phyloP scores from a whole-genome alignment of 2,797 vertebrate species.

The Percopsis omiscomaycus region DNA sequence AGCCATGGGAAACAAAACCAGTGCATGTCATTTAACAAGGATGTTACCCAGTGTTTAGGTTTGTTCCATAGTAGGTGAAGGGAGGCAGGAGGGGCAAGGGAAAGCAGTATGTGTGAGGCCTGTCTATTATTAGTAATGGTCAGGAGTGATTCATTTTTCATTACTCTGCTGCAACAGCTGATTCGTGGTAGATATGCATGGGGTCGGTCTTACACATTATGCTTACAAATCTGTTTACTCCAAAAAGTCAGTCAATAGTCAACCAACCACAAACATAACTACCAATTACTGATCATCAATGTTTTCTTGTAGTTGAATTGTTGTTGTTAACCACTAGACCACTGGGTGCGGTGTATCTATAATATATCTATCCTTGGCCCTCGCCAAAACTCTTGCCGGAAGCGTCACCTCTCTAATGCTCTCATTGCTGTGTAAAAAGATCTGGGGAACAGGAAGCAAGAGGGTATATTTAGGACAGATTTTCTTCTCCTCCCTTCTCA shows the following conservation, averaged over 20 bases:
- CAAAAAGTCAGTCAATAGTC: not conserved
- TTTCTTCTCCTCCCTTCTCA: conserved; percentile 47
- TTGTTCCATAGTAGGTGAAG: conserved; percentile 25
- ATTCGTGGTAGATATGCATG: conserved; percentile 24
- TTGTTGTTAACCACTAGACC: conserved; percentile 6
- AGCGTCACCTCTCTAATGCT: conserved; percentile 46
- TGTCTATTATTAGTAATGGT: conserved; percentile 66
- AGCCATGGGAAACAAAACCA: conserved; percentile 72
- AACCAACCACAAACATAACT: too few relatives aligned
- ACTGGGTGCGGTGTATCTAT: conserved; percentile 36
- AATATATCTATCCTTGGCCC: conserved; percentile 10
- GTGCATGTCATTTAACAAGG: conserved; percentile 58
- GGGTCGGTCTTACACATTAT: conserved; percentile 8
- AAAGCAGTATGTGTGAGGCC: conserved; percentile 57
- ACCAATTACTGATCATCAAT: too few relatives aligned
- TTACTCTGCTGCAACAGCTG: conserved; percentile 41
- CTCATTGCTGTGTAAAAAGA: conserved; percentile 64
- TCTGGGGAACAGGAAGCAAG: conserved; percentile 65
- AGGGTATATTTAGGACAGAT: conserved; percentile 72
- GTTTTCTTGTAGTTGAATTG: conserved; percentile 5
- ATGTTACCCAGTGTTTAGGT: conserved; percentile 52
- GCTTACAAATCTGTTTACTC: not conserved
- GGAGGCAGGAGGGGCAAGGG: conserved; percentile 30
- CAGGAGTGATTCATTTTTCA: conserved; percentile 50
- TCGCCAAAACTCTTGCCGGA: conserved; percentile 39